Conservation (phyloP, 2,113 vertebrate genomes). For the Actenoides hombroni region DNA sequence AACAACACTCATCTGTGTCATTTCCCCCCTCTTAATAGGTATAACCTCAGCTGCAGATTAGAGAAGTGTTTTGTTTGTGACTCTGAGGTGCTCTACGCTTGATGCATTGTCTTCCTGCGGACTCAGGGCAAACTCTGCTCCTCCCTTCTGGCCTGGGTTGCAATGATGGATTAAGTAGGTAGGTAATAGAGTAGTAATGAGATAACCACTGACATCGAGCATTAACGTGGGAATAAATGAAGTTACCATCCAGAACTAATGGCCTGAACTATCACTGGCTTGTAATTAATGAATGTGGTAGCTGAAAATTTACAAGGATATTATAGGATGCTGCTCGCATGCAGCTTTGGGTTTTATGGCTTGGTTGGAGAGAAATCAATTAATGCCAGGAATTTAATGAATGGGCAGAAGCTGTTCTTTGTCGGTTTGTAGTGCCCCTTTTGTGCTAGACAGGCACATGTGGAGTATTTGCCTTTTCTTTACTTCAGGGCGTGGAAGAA, state of each 20-base stretch:
- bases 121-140: background rate
- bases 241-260: constrained; percentile 77
- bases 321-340: constrained; percentile 67
- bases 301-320: constrained; percentile 72
- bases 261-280: constrained; percentile 53
- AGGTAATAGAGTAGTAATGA: constrained; percentile 74
- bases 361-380: constrained; percentile 60
- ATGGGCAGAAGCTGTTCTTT: constrained; percentile 6
- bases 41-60: background rate
- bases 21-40: background rate
- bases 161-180: constrained; percentile 57
- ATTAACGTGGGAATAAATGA: constrained; percentile 76
- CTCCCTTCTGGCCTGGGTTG: constrained; percentile 9
- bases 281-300: constrained; percentile 74
- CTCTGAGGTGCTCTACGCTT: background rate
- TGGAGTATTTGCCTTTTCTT: background rate
- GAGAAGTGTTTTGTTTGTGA: constrained; percentile 26
- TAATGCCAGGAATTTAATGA: constrained; percentile 43
- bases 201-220: constrained; percentile 70
- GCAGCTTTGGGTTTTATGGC: constrained; percentile 62
- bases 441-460: background rate
- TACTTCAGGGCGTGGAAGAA: background rate
- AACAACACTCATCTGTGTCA: background rate
- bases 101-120: background rate
- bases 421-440: background rate